A percentile compares a stretch with the other conserved stretches of the same genome.
phyloP scores from a whole-genome alignment of 1,140 invertebrate species.

The Bombus impatiens region DNA sequence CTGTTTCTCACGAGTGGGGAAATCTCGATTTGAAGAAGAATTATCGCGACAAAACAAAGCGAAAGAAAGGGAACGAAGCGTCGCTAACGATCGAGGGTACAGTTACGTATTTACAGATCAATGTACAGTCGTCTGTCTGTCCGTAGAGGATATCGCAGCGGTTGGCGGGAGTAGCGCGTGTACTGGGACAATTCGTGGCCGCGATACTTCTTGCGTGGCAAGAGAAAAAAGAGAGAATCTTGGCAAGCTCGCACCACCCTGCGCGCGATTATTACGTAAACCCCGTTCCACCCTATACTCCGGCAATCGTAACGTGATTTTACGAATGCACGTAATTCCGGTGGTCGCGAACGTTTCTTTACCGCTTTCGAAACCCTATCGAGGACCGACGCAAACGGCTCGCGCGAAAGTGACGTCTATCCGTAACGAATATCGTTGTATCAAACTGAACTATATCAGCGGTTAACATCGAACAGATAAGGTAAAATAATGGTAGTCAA shows the following conservation, averaged over 20 bases:
- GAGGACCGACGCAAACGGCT: slow-evolving; percentile 16
- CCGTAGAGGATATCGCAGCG: not conserved
- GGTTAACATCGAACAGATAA: not conserved
- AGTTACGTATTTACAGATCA: slow-evolving; percentile 44
- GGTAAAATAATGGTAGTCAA: slow-evolving; percentile 10
- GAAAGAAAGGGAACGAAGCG: slow-evolving; percentile 13
- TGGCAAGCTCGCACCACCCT: slow-evolving; percentile 42
- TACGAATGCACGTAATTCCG: not conserved
- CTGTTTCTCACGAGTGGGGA: too few relatives aligned
- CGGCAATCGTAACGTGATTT: not conserved
- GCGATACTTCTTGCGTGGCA: not conserved
- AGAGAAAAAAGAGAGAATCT: slow-evolving; percentile 37
- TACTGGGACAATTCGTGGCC: slow-evolving; percentile 11
- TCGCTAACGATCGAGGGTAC: slow-evolving; percentile 35
- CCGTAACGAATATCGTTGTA: not conserved
- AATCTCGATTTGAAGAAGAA: not conserved
- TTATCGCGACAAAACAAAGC: not conserved
- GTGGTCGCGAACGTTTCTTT: not conserved
- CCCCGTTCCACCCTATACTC: not conserved
- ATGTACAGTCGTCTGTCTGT: not conserved
- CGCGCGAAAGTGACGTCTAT: slow-evolving; percentile 28
- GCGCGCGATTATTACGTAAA: not conserved
- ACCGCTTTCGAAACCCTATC: not conserved
- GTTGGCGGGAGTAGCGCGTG: not conserved
- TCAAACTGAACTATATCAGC: not conserved